These are phyloP conservation scores for Platysternon megacephalum DNA, from an alignment of 2,113 vertebrate genomes.

Conservation along the genomic window DNA sequence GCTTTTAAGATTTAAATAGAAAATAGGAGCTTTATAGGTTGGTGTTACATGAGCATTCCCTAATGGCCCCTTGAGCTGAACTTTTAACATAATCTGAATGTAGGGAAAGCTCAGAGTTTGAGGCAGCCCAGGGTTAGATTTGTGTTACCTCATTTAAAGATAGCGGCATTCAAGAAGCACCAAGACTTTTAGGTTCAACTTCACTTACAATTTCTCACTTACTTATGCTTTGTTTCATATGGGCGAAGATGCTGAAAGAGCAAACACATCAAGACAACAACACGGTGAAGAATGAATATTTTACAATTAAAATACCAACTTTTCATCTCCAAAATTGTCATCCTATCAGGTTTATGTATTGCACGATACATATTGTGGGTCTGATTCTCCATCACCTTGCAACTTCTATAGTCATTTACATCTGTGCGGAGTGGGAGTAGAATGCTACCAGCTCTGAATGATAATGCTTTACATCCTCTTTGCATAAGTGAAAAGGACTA, in stretches of 20 bases:
- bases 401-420: neutral
- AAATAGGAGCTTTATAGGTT: neutral
- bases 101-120: neutral
- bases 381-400: neutral
- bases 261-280: neutral
- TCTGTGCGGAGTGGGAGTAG: fast-evolving
- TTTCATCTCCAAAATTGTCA: neutral
- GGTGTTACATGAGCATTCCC: neutral
- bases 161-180: neutral
- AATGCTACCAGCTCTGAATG: neutral
- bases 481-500: neutral
- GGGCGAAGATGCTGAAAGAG: neutral
- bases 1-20: neutral
- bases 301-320: neutral
- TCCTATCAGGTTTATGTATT: neutral
- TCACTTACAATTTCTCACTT: neutral
- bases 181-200: neutral
- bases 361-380: neutral
- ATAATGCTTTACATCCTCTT: neutral
- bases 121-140: neutral
- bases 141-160: neutral
- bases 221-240: neutral
- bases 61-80: neutral
- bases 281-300: neutral
- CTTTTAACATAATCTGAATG: neutral